These are phyloP conservation scores for Blera fallax DNA, from an alignment of 2,888 invertebrate species.

Conservation along the genomic window DNA sequence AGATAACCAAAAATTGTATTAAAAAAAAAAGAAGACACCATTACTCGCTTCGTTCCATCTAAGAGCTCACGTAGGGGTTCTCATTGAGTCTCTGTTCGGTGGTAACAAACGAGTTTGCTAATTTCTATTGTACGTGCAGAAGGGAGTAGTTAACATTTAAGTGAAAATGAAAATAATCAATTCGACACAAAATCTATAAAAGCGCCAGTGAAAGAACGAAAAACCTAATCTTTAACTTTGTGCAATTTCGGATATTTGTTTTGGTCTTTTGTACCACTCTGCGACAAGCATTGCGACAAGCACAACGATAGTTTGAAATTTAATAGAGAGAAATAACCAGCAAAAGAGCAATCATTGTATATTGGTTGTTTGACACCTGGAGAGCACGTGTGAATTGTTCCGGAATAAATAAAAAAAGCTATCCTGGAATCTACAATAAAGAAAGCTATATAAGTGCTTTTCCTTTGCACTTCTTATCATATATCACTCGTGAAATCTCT, in stretches of 20 bases:
- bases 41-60: not conserved
- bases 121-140: constrained; percentile 3
- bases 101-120: not conserved
- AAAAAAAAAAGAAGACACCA: no score
- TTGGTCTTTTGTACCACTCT: constrained; percentile 1
- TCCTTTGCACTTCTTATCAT: not conserved
- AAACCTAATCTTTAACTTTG: constrained; percentile 5
- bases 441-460: constrained; percentile 3
- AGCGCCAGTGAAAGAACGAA: not conserved
- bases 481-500: not conserved
- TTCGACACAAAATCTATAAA: not conserved
- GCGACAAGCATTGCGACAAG: constrained; percentile 30
- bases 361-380: constrained; percentile 40
- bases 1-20: no score
- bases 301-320: constrained; percentile 20
- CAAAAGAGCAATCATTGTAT: constrained; percentile 31
- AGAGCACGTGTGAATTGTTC: constrained; percentile 34
- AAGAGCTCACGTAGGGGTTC: not conserved
- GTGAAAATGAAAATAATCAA: constrained; percentile 16
- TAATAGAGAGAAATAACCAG: constrained; percentile 31
- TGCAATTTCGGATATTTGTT: constrained; percentile 22
- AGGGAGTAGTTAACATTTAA: not conserved
- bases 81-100: not conserved
- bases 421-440: constrained; percentile 5
- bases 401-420: constrained; percentile 33